phyloP scores from a whole-genome alignment of 1,140 invertebrate genomes.

The Brachystomella parvula region DNA sequence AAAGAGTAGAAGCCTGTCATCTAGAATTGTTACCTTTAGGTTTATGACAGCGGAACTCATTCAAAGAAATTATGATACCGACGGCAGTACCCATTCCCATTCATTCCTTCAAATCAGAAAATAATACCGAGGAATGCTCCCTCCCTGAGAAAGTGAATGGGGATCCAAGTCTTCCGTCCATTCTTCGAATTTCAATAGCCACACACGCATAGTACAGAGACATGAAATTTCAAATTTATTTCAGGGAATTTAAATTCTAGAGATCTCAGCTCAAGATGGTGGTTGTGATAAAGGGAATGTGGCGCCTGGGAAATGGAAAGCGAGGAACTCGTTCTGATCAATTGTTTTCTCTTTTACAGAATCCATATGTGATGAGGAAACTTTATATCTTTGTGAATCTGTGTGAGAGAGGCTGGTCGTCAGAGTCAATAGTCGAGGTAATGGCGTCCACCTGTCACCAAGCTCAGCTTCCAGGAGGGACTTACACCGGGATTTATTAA shows the following conservation, averaged over 20 bases:
- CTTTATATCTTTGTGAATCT: constrained; percentile 36
- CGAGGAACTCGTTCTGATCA: not conserved
- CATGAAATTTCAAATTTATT: too few species aligned
- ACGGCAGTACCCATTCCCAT: constrained; percentile 26
- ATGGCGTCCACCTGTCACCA: constrained; percentile 29
- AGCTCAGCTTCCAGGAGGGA: not conserved
- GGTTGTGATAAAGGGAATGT: too few species aligned
- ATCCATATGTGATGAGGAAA: constrained; percentile 32
- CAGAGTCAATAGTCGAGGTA: constrained; percentile 28
- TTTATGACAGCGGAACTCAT: not conserved
- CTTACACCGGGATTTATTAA: constrained; percentile 6
- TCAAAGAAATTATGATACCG: constrained; percentile 2
- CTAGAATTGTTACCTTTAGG: not conserved
- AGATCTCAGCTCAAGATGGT: too few species aligned
- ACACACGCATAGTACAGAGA: too few species aligned
- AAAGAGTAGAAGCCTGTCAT: too few species aligned
- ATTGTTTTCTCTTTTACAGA: constrained; percentile 25
- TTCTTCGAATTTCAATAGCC: too few species aligned
- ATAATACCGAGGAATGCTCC: too few species aligned
- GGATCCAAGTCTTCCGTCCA: too few species aligned
- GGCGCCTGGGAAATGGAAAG: too few species aligned
- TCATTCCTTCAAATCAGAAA: too few species aligned
- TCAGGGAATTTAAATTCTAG: too few species aligned
- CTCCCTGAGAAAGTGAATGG: too few species aligned
- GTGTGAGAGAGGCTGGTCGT: constrained; percentile 31